A percentile compares a stretch with the other conserved stretches of the same genome.
These are phyloP conservation scores for Xyrichtys novacula DNA, from an alignment of 2,797 vertebrate genomes.

Conservation along the genomic window DNA sequence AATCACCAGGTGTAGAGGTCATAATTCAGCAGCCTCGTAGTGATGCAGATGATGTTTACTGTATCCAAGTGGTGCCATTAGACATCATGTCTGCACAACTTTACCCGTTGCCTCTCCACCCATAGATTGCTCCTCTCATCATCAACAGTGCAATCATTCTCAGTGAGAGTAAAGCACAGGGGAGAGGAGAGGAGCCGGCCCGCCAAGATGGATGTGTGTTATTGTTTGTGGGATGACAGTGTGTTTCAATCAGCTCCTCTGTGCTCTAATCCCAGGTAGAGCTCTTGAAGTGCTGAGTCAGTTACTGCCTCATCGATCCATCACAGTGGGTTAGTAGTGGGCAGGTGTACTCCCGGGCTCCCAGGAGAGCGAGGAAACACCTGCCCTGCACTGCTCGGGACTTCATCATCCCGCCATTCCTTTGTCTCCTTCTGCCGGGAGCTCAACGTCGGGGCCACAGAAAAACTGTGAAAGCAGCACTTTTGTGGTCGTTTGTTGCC, in stretches of 20 bases:
- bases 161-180: constrained; percentile 71
- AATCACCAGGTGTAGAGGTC: constrained; percentile 61
- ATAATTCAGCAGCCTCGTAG: constrained; percentile 68
- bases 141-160: constrained; percentile 79
- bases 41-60: constrained; percentile 78
- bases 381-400: constrained; percentile 81
- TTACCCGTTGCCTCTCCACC: constrained; percentile 61
- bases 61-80: constrained; percentile 75
- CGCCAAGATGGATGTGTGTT: constrained; percentile 89
- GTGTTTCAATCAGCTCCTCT: constrained; percentile 91
- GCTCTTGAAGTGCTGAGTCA: constrained; percentile 89
- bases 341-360: constrained; percentile 86
- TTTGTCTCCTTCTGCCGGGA: constrained; percentile 83
- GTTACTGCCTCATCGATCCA: constrained; percentile 89
- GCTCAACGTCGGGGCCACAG: constrained; percentile 77
- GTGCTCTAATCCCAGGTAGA: constrained; percentile 89
- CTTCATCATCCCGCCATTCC: constrained; percentile 81
- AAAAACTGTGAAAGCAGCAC: constrained; percentile 89
- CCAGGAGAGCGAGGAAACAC: constrained; percentile 87
- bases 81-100: constrained; percentile 74
- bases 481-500: constrained; percentile 87
- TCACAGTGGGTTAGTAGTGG: constrained; percentile 85
- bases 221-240: constrained; percentile 93
- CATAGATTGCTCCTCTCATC: constrained; percentile 69
- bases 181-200: constrained; percentile 63